Percentiles rank a stretch among this genome's conserved stretches.
Conservation (phyloP, 2,113 vertebrate species). For the Oreochromis tanganicae region DNA sequence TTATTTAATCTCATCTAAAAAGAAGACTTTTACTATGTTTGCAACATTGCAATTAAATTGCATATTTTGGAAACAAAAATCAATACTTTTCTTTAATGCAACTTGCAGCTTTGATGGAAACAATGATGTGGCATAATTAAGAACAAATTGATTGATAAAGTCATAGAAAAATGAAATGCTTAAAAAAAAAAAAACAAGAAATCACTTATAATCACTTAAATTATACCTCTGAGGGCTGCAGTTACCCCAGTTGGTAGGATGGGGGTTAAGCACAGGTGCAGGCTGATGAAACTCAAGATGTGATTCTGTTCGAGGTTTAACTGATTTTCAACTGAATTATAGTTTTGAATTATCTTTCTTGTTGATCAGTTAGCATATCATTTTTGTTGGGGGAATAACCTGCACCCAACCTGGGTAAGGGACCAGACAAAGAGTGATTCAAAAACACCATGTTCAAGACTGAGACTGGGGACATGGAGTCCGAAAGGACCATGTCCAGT, state of each 20-base stretch:
- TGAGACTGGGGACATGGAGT: background rate
- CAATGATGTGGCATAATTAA: background rate
- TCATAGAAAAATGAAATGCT: background rate
- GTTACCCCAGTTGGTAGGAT: background rate
- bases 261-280: background rate
- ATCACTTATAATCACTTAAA: no score
- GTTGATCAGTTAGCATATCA: background rate
- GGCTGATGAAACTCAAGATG: background rate
- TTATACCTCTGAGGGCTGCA: background rate
- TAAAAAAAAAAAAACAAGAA: background rate
- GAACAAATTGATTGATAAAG: background rate
- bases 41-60: background rate
- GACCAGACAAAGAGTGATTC: background rate
- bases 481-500: background rate
- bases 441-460: background rate
- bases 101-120: background rate
- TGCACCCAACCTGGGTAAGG: background rate
- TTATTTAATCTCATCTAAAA: background rate
- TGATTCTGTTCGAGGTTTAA: background rate
- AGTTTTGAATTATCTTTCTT: background rate
- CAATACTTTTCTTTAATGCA: background rate
- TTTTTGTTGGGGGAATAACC: background rate
- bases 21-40: background rate
- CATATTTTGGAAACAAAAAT: background rate
- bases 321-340: background rate